These are phyloP conservation scores for Albula goreensis DNA, from an alignment of 2,113 vertebrate species.

Conservation along the genomic window DNA sequence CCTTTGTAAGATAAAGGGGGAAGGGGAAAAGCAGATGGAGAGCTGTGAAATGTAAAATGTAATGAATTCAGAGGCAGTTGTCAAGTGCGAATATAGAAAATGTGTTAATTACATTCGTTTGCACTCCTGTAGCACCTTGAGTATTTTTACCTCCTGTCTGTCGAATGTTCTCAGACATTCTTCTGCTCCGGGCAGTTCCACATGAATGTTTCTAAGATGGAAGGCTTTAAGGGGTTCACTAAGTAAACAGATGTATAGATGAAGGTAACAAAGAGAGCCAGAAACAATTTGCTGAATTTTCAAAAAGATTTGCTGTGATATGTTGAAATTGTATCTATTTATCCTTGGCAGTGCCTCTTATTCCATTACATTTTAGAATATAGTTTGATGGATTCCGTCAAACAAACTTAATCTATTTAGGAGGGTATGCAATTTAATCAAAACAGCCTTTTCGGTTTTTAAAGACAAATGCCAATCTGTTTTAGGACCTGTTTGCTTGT, in stretches of 20 bases:
- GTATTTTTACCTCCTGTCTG: slow-evolving; percentile 1
- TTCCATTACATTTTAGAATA: neutral
- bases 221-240: neutral
- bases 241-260: slow-evolving; percentile 4
- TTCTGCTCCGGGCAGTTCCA: neutral
- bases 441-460: too few relatives aligned
- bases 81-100: slow-evolving; percentile 16
- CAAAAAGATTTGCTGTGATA: neutral
- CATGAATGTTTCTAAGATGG: neutral
- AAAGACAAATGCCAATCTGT: too few relatives aligned
- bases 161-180: slow-evolving; percentile 12
- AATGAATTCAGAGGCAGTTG: slow-evolving; percentile 20
- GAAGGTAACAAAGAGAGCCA: neutral
- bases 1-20: neutral
- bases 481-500: too few relatives aligned
- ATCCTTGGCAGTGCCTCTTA: neutral
- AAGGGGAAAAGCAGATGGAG: neutral
- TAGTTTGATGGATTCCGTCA: neutral
- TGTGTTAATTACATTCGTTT: slow-evolving; percentile 21
- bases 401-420: too few relatives aligned
- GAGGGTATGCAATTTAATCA: too few relatives aligned
- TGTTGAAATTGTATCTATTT: neutral
- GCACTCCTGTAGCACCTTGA: neutral
- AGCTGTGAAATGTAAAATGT: slow-evolving; percentile 15
- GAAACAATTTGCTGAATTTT: neutral